Base-by-base conservation (phyloP, 1,140 invertebrate genomes). In the Drosophila burlai region DNA sequence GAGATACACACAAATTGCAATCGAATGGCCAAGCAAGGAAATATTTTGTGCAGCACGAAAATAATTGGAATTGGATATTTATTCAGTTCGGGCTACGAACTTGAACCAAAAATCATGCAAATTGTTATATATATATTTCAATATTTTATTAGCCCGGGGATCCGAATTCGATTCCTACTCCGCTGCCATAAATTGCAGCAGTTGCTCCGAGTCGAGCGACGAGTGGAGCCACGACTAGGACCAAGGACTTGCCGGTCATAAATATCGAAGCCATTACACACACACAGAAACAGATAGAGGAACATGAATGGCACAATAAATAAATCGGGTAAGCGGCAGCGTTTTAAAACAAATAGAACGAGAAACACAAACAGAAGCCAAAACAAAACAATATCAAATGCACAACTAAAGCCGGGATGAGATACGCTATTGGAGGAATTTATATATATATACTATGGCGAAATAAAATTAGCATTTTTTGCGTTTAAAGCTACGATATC, bases 381-480 rank as follows among this genome's bases (percentile, higher is more conserved):
- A 66, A 62, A 83, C 55, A 77, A 68, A 77, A 72, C 58, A 62
- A 79, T 73, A 60, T 59, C 42, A 47, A 80, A 64, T 60, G 62
- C 60, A 81, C 71, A 67, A 50, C 59, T 47, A 63, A 64, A 78
- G 73, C 54, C 38, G 40, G 43, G 36, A 64, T 58, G 68, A 60
- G 58, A 65, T 45, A 43, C 57, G 64, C 46, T 29, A 69, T 60
- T 58, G 63, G 64, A 63, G 40, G 4, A 24, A 5, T 38, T 13
- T 4, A 38, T 38, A 38, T 38, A 38, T 38, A 36, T 34, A 16
- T 57, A 40, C 8, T 8, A 55, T 4, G 26, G 66, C 65, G 71
- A 87, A 87, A 87, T 89, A 89, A 86, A 87, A 87, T 87, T 87
- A 89, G 83, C 83, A 87, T 87, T 81, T 87, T 83, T 77, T 68